phyloP scores from a whole-genome alignment of 1,140 invertebrate genomes.

The Wiebesia pumilae region DNA sequence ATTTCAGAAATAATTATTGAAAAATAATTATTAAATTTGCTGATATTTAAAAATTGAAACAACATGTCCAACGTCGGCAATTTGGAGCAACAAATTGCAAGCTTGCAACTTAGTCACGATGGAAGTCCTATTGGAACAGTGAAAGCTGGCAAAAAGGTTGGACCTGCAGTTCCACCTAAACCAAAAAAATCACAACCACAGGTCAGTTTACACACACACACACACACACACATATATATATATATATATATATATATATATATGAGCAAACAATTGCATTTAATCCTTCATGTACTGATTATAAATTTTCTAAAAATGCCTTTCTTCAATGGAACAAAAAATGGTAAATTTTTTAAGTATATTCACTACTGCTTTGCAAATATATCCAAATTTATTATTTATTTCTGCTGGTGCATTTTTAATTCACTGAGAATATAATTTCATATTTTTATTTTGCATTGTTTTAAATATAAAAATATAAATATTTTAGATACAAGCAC shows the following conservation, averaged over 20 bases:
- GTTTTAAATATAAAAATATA: background rate
- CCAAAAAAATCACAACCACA: slow-evolving; percentile 84
- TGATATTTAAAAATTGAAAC: background rate
- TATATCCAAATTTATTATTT: background rate
- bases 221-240: too few relatives aligned
- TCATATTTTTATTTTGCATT: background rate
- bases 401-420: too few relatives aligned
- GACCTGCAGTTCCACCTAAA: slow-evolving; percentile 86
- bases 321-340: slow-evolving; percentile 44
- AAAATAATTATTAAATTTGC: background rate
- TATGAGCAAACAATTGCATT: background rate
- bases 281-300: background rate
- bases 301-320: slow-evolving; percentile 38
- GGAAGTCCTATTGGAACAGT: slow-evolving; percentile 58
- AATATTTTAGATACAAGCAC: too few relatives aligned
- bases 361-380: background rate
- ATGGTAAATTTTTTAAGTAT: slow-evolving; percentile 49
- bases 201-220: too few relatives aligned
- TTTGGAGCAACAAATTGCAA: slow-evolving; percentile 74
- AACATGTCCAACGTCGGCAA: slow-evolving; percentile 68
- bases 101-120: slow-evolving; percentile 69
- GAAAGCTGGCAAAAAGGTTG: slow-evolving; percentile 79
- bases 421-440: background rate
- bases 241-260: slow-evolving; percentile 54
- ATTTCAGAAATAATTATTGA: slow-evolving; percentile 12